Evolutionary conservation across 2,888 invertebrate genomes (phyloP).

Genomic region (Tetragonula carbonaria): DNA sequence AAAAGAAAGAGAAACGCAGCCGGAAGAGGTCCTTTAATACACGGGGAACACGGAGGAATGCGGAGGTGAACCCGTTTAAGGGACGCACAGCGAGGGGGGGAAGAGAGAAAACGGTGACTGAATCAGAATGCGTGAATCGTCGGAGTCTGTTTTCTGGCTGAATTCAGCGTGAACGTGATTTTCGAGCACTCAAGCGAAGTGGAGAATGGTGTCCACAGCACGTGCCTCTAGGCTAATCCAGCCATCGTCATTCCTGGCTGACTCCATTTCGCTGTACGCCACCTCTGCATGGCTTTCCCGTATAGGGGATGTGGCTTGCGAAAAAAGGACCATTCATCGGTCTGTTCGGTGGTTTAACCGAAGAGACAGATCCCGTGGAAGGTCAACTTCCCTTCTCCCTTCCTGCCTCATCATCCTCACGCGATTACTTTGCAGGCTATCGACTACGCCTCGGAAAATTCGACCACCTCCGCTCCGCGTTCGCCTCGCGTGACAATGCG

Average conservation of each 20-base stretch:
- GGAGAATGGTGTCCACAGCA: conserved; percentile 80
- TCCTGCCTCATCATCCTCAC: conserved; percentile 15
- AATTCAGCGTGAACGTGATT: conserved; percentile 78
- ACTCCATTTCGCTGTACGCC: conserved; percentile 66
- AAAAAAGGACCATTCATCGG: conserved; percentile 43
- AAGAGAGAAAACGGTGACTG: conserved; percentile 10
- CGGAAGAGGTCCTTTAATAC: background rate
- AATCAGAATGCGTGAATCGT: conserved; percentile 69
- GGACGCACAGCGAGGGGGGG: conserved; percentile 31
- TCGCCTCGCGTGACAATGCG: background rate
- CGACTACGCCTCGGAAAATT: conserved; percentile 2
- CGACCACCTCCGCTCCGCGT: background rate
- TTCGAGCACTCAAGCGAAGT: conserved; percentile 80
- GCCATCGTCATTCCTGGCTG: conserved; percentile 74
- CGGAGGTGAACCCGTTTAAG: conserved; percentile 11
- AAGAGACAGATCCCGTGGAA: conserved; percentile 37
- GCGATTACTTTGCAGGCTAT: conserved; percentile 28
- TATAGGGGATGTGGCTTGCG: conserved; percentile 29
- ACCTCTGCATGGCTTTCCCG: conserved; percentile 25
- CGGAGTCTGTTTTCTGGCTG: conserved; percentile 73
- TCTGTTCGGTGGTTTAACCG: conserved; percentile 57
- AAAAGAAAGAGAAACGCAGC: too few relatives aligned
- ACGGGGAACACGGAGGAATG: conserved; percentile 2
- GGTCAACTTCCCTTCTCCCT: conserved; percentile 16
- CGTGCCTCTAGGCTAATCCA: conserved; percentile 79